Percentiles rank a stretch among this genome's conserved stretches.
phyloP scores from a whole-genome alignment of 2,797 vertebrate genomes.

The Knipowitschia caucasica region DNA sequence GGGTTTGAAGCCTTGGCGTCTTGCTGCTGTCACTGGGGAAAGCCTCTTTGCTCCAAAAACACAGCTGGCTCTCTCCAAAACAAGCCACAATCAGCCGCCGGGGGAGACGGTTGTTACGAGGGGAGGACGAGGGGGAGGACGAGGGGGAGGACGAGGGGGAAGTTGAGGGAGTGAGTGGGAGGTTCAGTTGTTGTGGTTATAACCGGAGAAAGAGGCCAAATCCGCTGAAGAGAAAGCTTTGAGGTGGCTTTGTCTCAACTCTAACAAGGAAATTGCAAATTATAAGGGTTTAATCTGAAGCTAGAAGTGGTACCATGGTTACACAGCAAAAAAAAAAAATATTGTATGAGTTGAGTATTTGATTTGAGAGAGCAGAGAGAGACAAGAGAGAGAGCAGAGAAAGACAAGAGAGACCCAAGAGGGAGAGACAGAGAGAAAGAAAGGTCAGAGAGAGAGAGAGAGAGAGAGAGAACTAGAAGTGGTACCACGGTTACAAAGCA shows the following conservation, averaged over 20 bases:
- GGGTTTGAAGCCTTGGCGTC: background rate
- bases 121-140: conserved; percentile 18
- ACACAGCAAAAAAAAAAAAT: no score
- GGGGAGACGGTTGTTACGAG: conserved; percentile 23
- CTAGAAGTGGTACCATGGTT: background rate
- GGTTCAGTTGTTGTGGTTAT: background rate
- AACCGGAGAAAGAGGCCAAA: background rate
- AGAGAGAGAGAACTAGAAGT: no score
- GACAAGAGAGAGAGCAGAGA: no score
- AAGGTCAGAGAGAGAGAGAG: no score
- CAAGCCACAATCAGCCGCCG: conserved; percentile 34
- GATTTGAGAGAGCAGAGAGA: no score
- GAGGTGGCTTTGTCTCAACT: conserved; percentile 4
- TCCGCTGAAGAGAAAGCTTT: background rate
- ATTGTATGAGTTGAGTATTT: no score
- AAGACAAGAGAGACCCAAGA: no score
- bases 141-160: conserved; percentile 17
- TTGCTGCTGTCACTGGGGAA: conserved; percentile 24
- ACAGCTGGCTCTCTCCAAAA: conserved; percentile 32
- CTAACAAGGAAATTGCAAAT: background rate
- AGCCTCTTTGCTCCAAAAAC: conserved; percentile 21
- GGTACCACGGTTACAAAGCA: no score
- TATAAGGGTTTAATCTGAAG: background rate
- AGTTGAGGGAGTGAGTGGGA: conserved; percentile 10
- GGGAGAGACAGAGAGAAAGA: no score